Evolutionary conservation across 1,140 invertebrate species (phyloP).

Genomic region (Zaprionus inermis): DNA sequence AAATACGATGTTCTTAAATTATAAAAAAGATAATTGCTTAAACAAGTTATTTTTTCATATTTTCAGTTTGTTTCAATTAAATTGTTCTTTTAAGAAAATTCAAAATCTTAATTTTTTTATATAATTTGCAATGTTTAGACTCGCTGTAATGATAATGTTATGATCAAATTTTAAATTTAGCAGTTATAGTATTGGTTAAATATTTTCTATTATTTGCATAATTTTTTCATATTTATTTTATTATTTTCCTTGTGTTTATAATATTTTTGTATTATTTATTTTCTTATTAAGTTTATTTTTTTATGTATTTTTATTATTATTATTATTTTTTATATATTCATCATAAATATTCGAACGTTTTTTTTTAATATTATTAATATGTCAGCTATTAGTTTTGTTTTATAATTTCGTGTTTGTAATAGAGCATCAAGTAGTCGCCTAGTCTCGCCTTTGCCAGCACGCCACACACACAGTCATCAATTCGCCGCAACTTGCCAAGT

Average conservation of each 20-base stretch:
- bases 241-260: not conserved
- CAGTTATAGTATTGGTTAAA: not conserved
- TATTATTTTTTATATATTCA: not conserved
- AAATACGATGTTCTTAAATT: too few relatives aligned
- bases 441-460: accelerated
- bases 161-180: not conserved
- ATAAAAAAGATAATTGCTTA: too few relatives aligned
- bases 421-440: conserved; percentile 31
- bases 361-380: not conserved
- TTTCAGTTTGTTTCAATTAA: too few relatives aligned
- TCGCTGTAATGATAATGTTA: too few relatives aligned
- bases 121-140: not conserved
- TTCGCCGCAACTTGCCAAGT: conserved; percentile 44
- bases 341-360: too few relatives aligned
- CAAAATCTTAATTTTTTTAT: not conserved
- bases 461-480: conserved; percentile 6
- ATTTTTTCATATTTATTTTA: not conserved
- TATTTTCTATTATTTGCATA: not conserved
- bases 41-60: too few relatives aligned
- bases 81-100: too few relatives aligned
- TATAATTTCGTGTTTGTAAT: not conserved
- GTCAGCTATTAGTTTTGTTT: not conserved
- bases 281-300: not conserved
- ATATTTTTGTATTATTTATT: not conserved
- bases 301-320: too few relatives aligned